phyloP scores from a whole-genome alignment of 2,113 vertebrate genomes.

The Solea senegalensis region DNA sequence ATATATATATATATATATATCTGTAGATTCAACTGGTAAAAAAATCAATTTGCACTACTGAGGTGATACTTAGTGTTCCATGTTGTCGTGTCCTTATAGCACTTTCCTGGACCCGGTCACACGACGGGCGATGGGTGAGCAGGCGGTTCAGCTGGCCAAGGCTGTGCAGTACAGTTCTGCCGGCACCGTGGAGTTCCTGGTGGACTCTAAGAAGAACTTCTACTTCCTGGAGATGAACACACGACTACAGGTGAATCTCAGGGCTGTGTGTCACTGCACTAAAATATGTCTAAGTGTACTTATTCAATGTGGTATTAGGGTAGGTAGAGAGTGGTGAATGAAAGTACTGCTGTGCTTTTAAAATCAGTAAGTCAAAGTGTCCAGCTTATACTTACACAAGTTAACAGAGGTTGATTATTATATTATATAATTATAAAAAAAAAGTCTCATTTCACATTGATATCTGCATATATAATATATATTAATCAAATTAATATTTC shows the following conservation, averaged over 20 bases:
- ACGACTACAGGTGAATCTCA: conserved; percentile 89
- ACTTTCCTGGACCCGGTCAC: conserved; percentile 91
- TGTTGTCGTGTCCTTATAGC: conserved; percentile 66
- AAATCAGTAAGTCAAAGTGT: no score
- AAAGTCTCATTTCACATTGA: no score
- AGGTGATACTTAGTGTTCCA: neutral
- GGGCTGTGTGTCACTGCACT: neutral
- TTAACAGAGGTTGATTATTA: no score
- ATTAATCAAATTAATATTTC: no score
- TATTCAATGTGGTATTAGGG: no score
- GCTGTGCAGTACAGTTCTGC: conserved; percentile 96
- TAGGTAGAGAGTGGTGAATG: no score
- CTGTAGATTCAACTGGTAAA: neutral
- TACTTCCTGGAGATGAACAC: conserved; percentile 99
- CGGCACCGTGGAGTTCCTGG: conserved; percentile 97
- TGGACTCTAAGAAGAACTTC: conserved; percentile 95
- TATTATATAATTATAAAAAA: no score
- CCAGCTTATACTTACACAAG: no score
- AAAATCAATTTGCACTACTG: neutral
- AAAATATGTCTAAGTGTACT: no score
- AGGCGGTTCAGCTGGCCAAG: conserved; percentile 94
- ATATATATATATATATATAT: no score
- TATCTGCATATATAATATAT: no score
- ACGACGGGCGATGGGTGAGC: conserved; percentile 93
- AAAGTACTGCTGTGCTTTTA: no score